phyloP scores from a whole-genome alignment of 2,888 invertebrate genomes.

The Neoaliturus tenellus region DNA sequence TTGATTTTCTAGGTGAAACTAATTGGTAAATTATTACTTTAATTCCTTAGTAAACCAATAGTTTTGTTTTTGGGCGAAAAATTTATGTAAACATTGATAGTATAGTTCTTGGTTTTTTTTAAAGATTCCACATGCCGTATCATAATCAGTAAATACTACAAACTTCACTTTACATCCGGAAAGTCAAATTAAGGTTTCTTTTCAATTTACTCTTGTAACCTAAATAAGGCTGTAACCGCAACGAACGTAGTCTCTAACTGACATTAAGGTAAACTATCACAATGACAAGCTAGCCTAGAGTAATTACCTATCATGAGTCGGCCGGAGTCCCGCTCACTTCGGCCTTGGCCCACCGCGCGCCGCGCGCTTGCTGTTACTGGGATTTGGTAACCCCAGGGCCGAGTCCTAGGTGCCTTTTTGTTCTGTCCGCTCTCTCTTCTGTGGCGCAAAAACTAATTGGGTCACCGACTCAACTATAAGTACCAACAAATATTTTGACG shows the following conservation, averaged over 20 bases:
- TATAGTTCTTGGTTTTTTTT: no score
- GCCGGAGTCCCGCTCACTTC: not conserved
- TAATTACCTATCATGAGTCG: not conserved
- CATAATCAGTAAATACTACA: no score
- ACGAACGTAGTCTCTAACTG: not conserved
- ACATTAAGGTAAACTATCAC: not conserved
- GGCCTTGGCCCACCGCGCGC: not conserved
- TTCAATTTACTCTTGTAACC: no score
- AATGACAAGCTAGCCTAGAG: not conserved
- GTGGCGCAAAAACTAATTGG: slow-evolving; percentile 47
- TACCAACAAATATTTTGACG: slow-evolving; percentile 44
- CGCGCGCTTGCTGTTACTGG: not conserved
- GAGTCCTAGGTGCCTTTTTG: not conserved
- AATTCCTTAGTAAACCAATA: no score
- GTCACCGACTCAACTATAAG: slow-evolving; percentile 15
- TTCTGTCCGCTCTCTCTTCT: slow-evolving; percentile 35
- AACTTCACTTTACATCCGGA: no score
- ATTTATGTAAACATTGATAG: no score
- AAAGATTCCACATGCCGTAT: no score
- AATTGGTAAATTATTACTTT: no score
- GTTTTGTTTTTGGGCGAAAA: no score
- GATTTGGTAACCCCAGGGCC: slow-evolving; percentile 5
- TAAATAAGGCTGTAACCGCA: no score
- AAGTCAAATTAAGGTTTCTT: no score
- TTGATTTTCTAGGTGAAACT: no score